phyloP scores from a whole-genome alignment of 2,797 vertebrate genomes.

The Linurgus olivaceus region DNA sequence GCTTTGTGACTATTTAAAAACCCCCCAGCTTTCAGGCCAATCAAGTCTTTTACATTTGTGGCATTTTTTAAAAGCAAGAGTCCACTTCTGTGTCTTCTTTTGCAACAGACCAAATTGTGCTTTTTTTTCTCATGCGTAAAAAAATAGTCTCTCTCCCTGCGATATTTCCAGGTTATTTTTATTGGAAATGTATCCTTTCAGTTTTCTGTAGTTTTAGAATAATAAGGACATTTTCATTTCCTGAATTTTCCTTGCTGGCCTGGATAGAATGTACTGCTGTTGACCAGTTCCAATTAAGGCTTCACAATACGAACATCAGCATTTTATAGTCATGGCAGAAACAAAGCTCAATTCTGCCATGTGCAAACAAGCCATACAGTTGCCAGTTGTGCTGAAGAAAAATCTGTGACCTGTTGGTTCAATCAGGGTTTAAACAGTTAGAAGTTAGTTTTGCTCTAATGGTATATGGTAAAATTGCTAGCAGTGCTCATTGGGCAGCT shows the following conservation, averaged over 20 bases:
- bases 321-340: not conserved
- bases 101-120: not conserved
- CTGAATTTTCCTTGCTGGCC: not conserved
- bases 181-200: not conserved
- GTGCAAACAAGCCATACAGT: not conserved
- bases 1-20: not conserved
- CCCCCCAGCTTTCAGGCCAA: rapidly evolving
- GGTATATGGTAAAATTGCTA: not conserved
- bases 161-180: not conserved
- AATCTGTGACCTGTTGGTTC: not conserved
- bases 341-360: not conserved
- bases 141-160: rapidly evolving
- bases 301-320: not conserved
- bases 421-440: not conserved
- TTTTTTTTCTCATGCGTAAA: not conserved
- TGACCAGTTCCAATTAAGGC: not conserved
- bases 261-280: not conserved
- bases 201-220: not conserved
- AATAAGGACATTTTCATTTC: not conserved
- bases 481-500: not conserved
- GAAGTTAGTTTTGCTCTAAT: not conserved
- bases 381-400: not conserved
- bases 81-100: not conserved
- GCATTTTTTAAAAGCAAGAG: not conserved
- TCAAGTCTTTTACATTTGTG: not conserved